phyloP scores from a whole-genome alignment of 2,797 vertebrate species.

The Clarias laeviceps region DNA sequence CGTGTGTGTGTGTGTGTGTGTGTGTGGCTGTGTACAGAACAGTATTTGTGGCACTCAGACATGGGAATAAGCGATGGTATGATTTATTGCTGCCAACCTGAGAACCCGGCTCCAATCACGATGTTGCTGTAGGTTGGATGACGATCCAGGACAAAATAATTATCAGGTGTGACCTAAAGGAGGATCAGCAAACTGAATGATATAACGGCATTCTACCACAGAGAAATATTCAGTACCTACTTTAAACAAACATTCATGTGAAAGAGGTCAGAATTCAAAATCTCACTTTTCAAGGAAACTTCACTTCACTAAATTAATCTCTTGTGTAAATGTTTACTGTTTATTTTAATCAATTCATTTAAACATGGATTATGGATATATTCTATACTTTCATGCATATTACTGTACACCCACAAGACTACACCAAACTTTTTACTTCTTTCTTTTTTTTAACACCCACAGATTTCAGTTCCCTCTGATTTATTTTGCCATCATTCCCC shows the following conservation, averaged over 20 bases:
- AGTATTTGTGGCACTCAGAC: not conserved
- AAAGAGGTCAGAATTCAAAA: not conserved
- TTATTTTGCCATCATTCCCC: not conserved
- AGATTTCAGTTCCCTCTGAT: not conserved
- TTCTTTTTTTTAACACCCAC: too few species aligned
- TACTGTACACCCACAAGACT: not conserved
- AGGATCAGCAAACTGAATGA: not conserved
- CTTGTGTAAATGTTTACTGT: not conserved
- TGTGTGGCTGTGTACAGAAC: not conserved
- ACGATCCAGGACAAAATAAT: constrained; percentile 21
- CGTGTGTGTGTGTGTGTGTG: constrained; percentile 23
- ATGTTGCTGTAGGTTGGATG: constrained; percentile 40
- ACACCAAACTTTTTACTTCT: too few species aligned
- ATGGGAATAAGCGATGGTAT: constrained; percentile 1
- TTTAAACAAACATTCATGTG: too few species aligned
- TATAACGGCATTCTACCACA: not conserved
- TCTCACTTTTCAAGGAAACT: not conserved
- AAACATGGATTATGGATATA: not conserved
- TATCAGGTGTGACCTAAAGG: constrained; percentile 23
- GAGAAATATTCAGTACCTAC: not conserved
- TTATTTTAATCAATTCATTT: not conserved
- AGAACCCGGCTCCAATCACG: constrained; percentile 38
- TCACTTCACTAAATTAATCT: not conserved
- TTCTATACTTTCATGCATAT: not conserved
- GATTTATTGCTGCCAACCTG: constrained; percentile 79